Conservation (phyloP, 2,888 invertebrate genomes). For the Xestia c-nigrum region DNA sequence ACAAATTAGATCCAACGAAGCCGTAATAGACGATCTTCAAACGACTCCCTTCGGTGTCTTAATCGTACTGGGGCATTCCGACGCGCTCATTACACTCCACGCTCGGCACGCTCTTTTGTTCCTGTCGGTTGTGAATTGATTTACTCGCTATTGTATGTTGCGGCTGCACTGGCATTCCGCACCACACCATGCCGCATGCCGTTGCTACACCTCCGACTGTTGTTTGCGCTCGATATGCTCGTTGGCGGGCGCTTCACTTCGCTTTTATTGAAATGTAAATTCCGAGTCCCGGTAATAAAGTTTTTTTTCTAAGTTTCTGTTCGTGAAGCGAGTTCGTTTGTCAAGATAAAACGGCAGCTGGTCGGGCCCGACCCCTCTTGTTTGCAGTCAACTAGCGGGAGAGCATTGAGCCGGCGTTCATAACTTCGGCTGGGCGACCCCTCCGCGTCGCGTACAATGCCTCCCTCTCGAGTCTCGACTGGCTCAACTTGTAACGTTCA, state of each 20-base stretch:
- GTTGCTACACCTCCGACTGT: slow-evolving; percentile 64
- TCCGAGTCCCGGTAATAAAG: slow-evolving; percentile 66
- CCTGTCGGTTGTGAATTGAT: slow-evolving; percentile 82
- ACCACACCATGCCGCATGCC: slow-evolving; percentile 31
- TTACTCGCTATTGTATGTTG: slow-evolving; percentile 85
- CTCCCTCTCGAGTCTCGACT: slow-evolving; percentile 73
- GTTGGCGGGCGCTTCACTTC: slow-evolving; percentile 66
- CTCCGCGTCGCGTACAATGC: slow-evolving; percentile 74
- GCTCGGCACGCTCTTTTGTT: slow-evolving; percentile 79
- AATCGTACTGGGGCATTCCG: slow-evolving; percentile 76
- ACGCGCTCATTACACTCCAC: slow-evolving; percentile 75
- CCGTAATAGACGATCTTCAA: slow-evolving; percentile 76
- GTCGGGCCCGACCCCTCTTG: slow-evolving; percentile 76
- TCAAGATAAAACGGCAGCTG: slow-evolving; percentile 85
- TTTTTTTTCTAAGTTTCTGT: slow-evolving; percentile 75
- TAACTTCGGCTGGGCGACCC: slow-evolving; percentile 75
- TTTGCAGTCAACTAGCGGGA: slow-evolving; percentile 78
- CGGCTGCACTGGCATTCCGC: slow-evolving; percentile 61
- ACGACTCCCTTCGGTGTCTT: slow-evolving; percentile 79
- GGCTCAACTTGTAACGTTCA: slow-evolving; percentile 77
- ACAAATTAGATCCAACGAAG: slow-evolving; percentile 82
- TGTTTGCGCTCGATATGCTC: slow-evolving; percentile 75
- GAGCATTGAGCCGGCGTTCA: slow-evolving; percentile 75
- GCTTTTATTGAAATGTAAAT: slow-evolving; percentile 82
- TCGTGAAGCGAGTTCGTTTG: slow-evolving; percentile 73